Evolutionary conservation across 92 coral and sea anemone genomes (phyloP).

Genomic region (Epizoanthus illoricatus): DNA sequence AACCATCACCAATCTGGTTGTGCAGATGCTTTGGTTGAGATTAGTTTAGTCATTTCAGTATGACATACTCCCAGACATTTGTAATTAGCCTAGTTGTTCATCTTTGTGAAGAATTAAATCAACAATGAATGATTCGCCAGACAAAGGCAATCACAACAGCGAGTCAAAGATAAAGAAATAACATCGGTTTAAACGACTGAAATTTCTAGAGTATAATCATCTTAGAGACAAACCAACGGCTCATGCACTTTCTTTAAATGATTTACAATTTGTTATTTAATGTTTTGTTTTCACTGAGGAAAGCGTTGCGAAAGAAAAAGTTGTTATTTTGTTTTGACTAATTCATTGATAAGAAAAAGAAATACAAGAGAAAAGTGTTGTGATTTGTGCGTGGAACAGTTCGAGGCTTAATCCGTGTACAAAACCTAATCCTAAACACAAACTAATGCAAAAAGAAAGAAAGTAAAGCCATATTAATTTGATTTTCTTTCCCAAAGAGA

Average conservation of each 20-base stretch:
- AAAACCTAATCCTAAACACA: background rate
- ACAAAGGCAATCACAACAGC: too few relatives aligned
- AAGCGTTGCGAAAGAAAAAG: background rate
- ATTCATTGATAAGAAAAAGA: background rate
- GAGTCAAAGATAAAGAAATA: background rate
- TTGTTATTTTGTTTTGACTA: slow-evolving; percentile 18
- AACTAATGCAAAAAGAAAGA: background rate
- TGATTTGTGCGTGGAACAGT: background rate
- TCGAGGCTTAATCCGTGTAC: background rate
- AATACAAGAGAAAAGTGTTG: background rate
- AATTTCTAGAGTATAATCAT: background rate
- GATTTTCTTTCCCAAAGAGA: slow-evolving; percentile 37
- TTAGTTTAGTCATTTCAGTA: background rate
- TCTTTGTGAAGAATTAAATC: background rate
- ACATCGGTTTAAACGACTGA: background rate
- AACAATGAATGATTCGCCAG: too few relatives aligned
- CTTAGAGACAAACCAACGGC: background rate
- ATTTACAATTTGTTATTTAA: background rate
- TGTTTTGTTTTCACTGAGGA: slow-evolving; percentile 18
- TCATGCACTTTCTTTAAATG: background rate
- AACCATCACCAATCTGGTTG: background rate
- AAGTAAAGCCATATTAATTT: slow-evolving; percentile 13
- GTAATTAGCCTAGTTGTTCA: background rate
- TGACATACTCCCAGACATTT: background rate
- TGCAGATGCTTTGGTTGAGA: background rate